Base-by-base conservation (phyloP, 1,140 invertebrate species). In the Drosophila pachea region DNA sequence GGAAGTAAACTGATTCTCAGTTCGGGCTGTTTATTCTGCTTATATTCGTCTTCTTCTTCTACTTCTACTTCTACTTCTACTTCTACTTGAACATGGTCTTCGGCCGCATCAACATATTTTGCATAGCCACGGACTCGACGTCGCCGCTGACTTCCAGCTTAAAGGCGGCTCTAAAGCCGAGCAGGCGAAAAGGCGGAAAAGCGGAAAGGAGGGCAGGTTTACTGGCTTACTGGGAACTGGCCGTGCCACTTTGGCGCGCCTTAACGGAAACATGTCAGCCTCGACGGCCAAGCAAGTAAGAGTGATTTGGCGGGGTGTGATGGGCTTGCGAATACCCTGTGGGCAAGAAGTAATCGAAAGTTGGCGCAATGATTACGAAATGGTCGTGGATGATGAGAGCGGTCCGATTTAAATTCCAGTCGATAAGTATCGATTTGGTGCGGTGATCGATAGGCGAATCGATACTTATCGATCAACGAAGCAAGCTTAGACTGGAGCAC, bases 161-260 rank as follows among this genome's bases (percentile, higher is more conserved):
- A 60, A 72, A 68, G 68, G 29, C n/a, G 14, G 52, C 66, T 12
- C 12, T 9, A 9, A 29, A 29, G 33, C 22, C 12, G 40, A 11
- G 11, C 16, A 3, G 54, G 7, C 5, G 22, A 5, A 12, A 32
- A 22, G 22, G 22, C 22, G 22, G 22, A 22, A 22, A 22, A 22
- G 22, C 22, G 47, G 1, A 49, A 45, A 38, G 29, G 29, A 12
- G 47, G 47, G 22, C 22, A 35, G 60, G 14, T 40, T 31, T 22
- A 22, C 22, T 16, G 40, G 40, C 40, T 56, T 56, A 42, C 49
- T 60, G 58, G 31, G 48, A 63, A 71, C 72, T 78, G 68, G 71
- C 76, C 66, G 79, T 84, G 81, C 79, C 76, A 84, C 81, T 84
- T 79, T 86, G 72, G 79, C 76, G 68, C 82, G 76, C 76, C 81